Evolutionary conservation across 2,797 vertebrate genomes (phyloP).

Genomic region (Arrhamphus sclerolepis): DNA sequence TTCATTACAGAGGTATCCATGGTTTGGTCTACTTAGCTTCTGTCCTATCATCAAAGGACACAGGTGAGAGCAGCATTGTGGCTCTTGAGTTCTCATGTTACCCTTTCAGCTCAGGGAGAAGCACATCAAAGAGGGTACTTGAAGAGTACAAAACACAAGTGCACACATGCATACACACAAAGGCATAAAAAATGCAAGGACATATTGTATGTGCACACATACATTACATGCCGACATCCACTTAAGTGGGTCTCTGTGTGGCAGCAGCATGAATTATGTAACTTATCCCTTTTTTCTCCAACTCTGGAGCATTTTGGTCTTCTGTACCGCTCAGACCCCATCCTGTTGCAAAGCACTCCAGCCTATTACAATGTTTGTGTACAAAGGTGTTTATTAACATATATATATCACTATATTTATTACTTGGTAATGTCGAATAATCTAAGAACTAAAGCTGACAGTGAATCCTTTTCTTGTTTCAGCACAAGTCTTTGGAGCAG

Average conservation of each 20-base stretch:
- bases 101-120: conserved; percentile 82
- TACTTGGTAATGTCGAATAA: no score
- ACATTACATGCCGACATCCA: conserved; percentile 6
- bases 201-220: conserved; percentile 21
- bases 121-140: conserved; percentile 82
- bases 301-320: conserved; percentile 23
- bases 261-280: conserved; percentile 25
- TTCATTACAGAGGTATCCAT: conserved; percentile 76
- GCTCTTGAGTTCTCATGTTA: conserved; percentile 79
- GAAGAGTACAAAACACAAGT: conserved; percentile 60
- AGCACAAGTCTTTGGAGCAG: no score
- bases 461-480: no score
- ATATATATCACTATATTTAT: no score
- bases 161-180: conserved; percentile 31
- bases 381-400: no score
- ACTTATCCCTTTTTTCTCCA: neutral
- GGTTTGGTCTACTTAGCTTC: conserved; percentile 80
- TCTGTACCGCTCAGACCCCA: conserved; percentile 17
- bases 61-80: conserved; percentile 86
- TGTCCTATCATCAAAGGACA: conserved; percentile 84
- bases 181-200: conserved; percentile 66
- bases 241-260: conserved; percentile 3
- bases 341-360: neutral
- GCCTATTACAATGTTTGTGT: neutral
- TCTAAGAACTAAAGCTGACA: no score